phyloP scores from a whole-genome alignment of 1,140 invertebrate genomes.

The Acromyrmex echinatior region DNA sequence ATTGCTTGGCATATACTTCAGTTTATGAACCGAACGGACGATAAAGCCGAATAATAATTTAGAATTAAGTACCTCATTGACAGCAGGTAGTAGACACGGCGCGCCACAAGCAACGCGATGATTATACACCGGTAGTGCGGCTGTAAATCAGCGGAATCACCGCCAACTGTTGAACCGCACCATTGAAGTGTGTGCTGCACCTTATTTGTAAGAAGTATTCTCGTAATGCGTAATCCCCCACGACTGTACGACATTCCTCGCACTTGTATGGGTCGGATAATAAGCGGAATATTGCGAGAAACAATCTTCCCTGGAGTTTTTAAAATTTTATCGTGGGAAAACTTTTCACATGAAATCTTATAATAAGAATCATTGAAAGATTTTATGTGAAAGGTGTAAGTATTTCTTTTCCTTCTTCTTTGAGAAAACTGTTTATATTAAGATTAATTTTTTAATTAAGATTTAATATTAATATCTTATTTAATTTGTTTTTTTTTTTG shows the following conservation, averaged over 20 bases:
- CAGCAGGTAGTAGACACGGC: conserved; percentile 51
- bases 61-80: conserved; percentile 70
- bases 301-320: background rate
- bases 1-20: background rate
- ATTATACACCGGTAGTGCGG: conserved; percentile 57
- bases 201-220: conserved; percentile 31
- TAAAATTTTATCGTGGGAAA: background rate
- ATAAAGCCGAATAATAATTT: conserved; percentile 68
- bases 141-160: conserved; percentile 70
- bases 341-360: too few relatives aligned
- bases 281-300: background rate
- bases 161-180: conserved; percentile 29
- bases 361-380: too few relatives aligned
- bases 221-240: background rate
- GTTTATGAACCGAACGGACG: conserved; percentile 17
- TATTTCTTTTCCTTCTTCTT: too few relatives aligned
- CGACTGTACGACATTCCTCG: background rate
- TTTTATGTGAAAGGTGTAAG: too few relatives aligned
- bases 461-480: too few relatives aligned
- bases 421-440: too few relatives aligned
- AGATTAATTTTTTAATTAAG: too few relatives aligned
- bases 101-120: conserved; percentile 61
- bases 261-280: background rate
- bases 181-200: conserved; percentile 18
- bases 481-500: too few relatives aligned